Evolutionary conservation across 2,888 invertebrate genomes (phyloP).

Genomic region (Cheilosia scutellata): DNA sequence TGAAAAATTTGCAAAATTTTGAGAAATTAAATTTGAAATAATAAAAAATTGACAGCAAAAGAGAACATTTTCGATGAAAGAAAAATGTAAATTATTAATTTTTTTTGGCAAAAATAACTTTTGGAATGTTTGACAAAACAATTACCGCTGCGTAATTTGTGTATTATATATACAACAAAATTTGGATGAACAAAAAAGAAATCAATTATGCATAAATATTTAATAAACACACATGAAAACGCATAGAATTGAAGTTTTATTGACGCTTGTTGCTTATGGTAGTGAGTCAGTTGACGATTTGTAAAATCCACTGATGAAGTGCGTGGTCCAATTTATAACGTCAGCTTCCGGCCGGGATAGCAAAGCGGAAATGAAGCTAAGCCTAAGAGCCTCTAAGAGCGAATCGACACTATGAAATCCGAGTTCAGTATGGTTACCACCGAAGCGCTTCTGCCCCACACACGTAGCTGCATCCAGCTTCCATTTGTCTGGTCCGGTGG

Average conservation of each 20-base stretch:
- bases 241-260: slow-evolving; percentile 10
- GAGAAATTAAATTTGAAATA: slow-evolving; percentile 42
- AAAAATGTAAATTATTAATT: slow-evolving; percentile 27
- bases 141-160: slow-evolving; percentile 67
- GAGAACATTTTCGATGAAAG: slow-evolving; percentile 43
- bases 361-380: no score
- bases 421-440: no score
- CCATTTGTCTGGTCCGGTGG: no score
- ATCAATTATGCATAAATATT: slow-evolving; percentile 72
- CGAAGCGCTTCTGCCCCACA: no score
- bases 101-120: slow-evolving; percentile 50
- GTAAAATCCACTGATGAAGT: no score
- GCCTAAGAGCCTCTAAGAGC: no score
- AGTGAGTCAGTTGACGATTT: background rate
- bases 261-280: background rate
- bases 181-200: slow-evolving; percentile 56
- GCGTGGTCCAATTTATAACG: no score
- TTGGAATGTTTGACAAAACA: slow-evolving; percentile 59
- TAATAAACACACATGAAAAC: slow-evolving; percentile 72
- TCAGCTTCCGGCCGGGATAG: no score
- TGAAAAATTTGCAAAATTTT: slow-evolving; percentile 53
- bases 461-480: no score
- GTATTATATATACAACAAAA: slow-evolving; percentile 72
- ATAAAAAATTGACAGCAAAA: slow-evolving; percentile 20
- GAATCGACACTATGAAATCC: no score